These are phyloP conservation scores for Pristionchus arcanus DNA, from an alignment of 2,888 invertebrate genomes.

Conservation along the genomic window DNA sequence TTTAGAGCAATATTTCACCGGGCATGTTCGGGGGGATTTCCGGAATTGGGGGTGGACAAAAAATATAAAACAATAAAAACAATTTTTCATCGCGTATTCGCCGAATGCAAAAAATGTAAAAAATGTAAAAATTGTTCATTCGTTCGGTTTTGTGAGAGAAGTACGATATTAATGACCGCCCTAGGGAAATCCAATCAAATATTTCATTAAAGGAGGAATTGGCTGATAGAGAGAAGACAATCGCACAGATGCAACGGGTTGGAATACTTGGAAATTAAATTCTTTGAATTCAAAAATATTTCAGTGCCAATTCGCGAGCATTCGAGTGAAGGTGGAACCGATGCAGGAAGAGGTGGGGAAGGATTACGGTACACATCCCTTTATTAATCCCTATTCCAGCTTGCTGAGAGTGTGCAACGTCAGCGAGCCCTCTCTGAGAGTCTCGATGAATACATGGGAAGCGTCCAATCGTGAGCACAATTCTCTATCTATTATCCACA, in stretches of 20 bases:
- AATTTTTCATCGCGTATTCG: no score
- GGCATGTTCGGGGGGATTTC: no score
- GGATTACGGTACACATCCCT: background rate
- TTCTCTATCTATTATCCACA: no score
- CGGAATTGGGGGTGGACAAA: no score
- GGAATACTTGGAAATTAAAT: background rate
- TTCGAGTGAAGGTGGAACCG: background rate
- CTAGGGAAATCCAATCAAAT: no score
- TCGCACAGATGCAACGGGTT: background rate
- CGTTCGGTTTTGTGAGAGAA: no score
- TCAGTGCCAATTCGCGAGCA: background rate
- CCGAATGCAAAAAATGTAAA: no score
- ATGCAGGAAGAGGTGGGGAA: background rate
- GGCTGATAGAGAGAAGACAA: background rate
- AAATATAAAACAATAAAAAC: no score
- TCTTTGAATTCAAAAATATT: background rate
- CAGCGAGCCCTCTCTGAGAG: background rate
- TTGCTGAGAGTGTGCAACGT: background rate
- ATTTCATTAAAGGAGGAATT: background rate
- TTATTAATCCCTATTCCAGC: background rate
- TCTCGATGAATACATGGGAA: background rate
- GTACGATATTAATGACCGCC: no score
- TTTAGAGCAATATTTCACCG: no score
- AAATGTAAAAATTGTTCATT: no score
- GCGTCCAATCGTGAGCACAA: background rate